Evolutionary conservation across 2,888 invertebrate genomes (phyloP), one percentile per base, ranked within the genome.

Genomic region (Zonitis immaculata): DNA sequence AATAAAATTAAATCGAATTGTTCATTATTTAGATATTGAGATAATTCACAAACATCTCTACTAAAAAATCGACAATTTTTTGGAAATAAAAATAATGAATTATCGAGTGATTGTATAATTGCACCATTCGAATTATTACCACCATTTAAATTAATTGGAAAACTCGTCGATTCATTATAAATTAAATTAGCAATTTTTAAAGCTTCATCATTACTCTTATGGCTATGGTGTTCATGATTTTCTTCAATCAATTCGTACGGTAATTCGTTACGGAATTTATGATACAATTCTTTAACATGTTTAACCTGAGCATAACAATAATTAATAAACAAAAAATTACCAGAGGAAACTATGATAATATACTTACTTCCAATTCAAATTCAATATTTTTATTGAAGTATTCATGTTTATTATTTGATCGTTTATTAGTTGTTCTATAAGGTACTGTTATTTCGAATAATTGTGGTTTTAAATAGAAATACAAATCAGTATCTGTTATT

Each of bases 1-100:
- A 95, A 78, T 14, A 96, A 76, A 47, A 98, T 81, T 48, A 95
- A 78, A 73, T 95, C 90, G 79, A 82, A 96, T 54, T 78, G 78
- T 51, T 72, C 72, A 18, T 66, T 50, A 35, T n/a, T n/a, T n/a
- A 83, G 70, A 22, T 74, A 64, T 44, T 79, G 72, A n/a, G 74
- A 72, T 0, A 88, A 79, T 59, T 84, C 77, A 14, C 77, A 77
- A 60, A 89, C 79, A 64, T 85, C 80, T 70, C 85, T 85, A 62
- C 86, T 86, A 68, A 76, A 86, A 74, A 87, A 91, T 73, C 75
- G 77, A 58, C 83, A 84, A 42, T 80, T 77, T 51, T 79, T 72
- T 18, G 91, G 92, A 65, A 91, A 82, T 16, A 91, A 69, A 74
- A 81, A 88, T 49, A 71, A 67, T 12, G 79, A 73, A 18, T 74